phyloP scores from a whole-genome alignment of 1,140 invertebrate species.

The Philopotamus ludificatus region DNA sequence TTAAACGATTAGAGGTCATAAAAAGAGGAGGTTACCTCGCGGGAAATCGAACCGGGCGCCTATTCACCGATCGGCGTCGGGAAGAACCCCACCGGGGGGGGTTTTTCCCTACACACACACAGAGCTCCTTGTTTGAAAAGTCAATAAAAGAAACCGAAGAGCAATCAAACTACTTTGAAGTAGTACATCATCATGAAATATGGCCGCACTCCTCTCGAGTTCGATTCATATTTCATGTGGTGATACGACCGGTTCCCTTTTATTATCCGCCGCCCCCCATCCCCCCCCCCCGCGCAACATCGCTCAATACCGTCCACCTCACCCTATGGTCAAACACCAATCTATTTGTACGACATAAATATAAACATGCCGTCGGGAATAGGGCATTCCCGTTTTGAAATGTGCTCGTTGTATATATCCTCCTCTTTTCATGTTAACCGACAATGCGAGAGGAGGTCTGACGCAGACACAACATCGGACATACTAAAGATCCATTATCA shows the following conservation, averaged over 20 bases:
- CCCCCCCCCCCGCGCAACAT: not conserved
- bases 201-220: not conserved
- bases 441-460: too few relatives aligned
- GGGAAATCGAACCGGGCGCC: too few relatives aligned
- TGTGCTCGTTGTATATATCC: constrained; percentile 5
- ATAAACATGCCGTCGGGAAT: constrained; percentile 19
- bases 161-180: too few relatives aligned
- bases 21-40: too few relatives aligned
- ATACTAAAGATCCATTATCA: too few relatives aligned
- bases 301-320: not conserved
- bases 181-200: not conserved
- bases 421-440: not conserved
- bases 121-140: too few relatives aligned
- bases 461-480: too few relatives aligned
- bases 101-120: too few relatives aligned
- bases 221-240: not conserved
- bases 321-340: constrained; percentile 18
- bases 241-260: not conserved
- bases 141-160: too few relatives aligned
- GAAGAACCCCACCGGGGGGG: too few relatives aligned
- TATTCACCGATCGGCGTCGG: too few relatives aligned
- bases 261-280: not conserved
- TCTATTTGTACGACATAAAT: constrained; percentile 21
- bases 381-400: constrained; percentile 13
- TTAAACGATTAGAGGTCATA: too few relatives aligned